Base-by-base conservation (phyloP, 1,140 invertebrate species). In the Camponotus pennsylvanicus region DNA sequence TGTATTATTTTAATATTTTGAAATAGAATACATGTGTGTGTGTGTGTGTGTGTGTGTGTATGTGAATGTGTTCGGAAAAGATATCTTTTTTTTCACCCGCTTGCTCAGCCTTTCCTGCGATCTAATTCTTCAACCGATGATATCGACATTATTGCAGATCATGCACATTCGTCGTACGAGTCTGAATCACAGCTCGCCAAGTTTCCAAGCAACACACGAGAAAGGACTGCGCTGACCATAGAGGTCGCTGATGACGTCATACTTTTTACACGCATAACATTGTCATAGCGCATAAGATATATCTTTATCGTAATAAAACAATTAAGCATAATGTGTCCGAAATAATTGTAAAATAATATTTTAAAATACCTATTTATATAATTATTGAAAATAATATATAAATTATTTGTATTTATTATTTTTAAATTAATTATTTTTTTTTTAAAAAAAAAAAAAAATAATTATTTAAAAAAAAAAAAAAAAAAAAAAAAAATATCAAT, bases 101-200 rank as follows among this genome's bases (percentile, higher is more conserved):
- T 52, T 18, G 49, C 49, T 0, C 34, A 15, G 1, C 4, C 8
- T 70, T 70, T 70, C 5, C 7, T 52, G 21, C 2, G 3, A 52
- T 52, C 45, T 80, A 45, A n/a, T 15, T 80, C 61, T 79, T 70
- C 34, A 45, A 69, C n/a, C 69, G 61, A 66, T 32, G 45, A 80
- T 55, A 80, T n/a, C n/a, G 4, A 80, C 4, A 55, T 13, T 40
- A 11, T 66, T 66, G 2, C 21, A 69, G 21, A 3, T 18, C 49
- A 13, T 13, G 27, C 5, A 32, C 13, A 52, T 52, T 79, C 3
- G 18, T 13, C 15, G 27, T 27, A 32, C 27, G 4, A 63, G 1
- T 11, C n/a, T 21, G 21, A n/a, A 6, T 42, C 2, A 63, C 59
- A 27, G 13, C n/a, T 61, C 13, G 37, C 6, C n/a, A 9, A 76